Evolutionary conservation across 1,140 invertebrate genomes (phyloP).

Genomic region (Leptinotarsa texana): DNA sequence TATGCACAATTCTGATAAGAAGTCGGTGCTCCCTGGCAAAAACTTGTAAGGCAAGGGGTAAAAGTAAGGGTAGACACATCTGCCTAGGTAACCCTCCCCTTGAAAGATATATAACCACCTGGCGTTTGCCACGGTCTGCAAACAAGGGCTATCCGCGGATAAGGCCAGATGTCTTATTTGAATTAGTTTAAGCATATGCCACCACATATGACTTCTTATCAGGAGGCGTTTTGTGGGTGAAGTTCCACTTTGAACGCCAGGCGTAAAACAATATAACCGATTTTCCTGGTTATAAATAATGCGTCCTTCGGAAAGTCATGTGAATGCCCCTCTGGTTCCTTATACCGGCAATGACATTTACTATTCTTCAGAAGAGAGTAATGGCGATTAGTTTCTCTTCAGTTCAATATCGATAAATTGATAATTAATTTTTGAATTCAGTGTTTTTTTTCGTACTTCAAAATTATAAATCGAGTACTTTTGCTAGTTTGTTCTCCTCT

Average conservation of each 20-base stretch:
- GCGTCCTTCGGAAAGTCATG: too few relatives aligned
- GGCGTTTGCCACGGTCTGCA: slow-evolving; percentile 52
- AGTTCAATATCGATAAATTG: too few relatives aligned
- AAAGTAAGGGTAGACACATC: slow-evolving; percentile 43
- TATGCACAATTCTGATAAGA: slow-evolving; percentile 21
- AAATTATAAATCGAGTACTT: too few relatives aligned
- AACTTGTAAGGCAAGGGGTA: slow-evolving; percentile 45
- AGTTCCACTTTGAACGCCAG: slow-evolving; percentile 11
- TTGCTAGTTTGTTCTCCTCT: too few relatives aligned
- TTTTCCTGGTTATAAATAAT: not conserved
- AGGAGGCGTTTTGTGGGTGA: slow-evolving; percentile 19
- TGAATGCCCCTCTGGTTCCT: too few relatives aligned
- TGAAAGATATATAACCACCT: slow-evolving; percentile 53
- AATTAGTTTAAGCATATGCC: slow-evolving; percentile 46
- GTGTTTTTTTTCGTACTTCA: too few relatives aligned
- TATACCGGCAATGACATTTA: too few relatives aligned
- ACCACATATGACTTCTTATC: slow-evolving; percentile 31
- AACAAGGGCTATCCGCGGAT: slow-evolving; percentile 49
- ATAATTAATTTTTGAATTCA: too few relatives aligned
- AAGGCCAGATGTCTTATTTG: slow-evolving; percentile 46
- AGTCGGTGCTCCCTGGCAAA: slow-evolving; percentile 27
- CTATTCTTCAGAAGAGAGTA: too few relatives aligned
- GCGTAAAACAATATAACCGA: not conserved
- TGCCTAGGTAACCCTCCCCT: slow-evolving; percentile 48
- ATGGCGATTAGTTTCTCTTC: too few relatives aligned